Base-by-base conservation (phyloP, 2,113 vertebrate genomes). In the Herpailurus yagouaroundi region DNA sequence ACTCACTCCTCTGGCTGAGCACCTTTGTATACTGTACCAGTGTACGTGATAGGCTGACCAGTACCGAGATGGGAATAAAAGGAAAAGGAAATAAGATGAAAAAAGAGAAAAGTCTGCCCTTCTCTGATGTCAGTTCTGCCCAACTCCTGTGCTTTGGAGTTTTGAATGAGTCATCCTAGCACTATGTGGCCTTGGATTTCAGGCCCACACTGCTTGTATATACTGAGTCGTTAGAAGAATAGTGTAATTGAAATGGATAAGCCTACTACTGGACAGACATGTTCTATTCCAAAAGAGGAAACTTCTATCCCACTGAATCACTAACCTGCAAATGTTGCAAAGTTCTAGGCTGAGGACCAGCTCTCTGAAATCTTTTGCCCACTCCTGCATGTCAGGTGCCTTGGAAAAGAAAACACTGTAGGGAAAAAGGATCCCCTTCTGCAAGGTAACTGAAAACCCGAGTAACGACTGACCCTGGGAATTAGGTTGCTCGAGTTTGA, bases 291-390 rank as follows among this genome's bases (percentile, higher is more conserved):
- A 50, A 79, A 95, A 55, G 89, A 90, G 25, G 63, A 97, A 92
- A 38, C 25, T 45, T 89, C 45, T 87, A 12, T 29, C 27, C 52
- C 79, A n/a, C 41, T 36, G 48, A 48, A 52, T 77, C 45, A 80
- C 94, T 50, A 83, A n/a, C 45, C 27, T 95, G 73, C 23, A 69
- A 79, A 83, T 14, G 52, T 1, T 91, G 66, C 33, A 74, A 87
- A 97, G 97, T 94, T 97, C 69, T 98, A 98, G 97, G 94, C 97
- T 96, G 96, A 98, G 97, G 98, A 98, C 98, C 98, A 98, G 94
- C 95, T 85, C 55, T 97, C 96, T 97, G 94, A 98, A 97, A 94
- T 98, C 94, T 97, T 95, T 96, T 0, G 0, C 88, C 82, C 77
- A 41, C 89, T 89, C 38, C 77, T 94, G 97, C 57, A 31, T 91